phyloP scores from a whole-genome alignment of 2,888 invertebrate genomes.

The Caenorhabditis zanzibari region DNA sequence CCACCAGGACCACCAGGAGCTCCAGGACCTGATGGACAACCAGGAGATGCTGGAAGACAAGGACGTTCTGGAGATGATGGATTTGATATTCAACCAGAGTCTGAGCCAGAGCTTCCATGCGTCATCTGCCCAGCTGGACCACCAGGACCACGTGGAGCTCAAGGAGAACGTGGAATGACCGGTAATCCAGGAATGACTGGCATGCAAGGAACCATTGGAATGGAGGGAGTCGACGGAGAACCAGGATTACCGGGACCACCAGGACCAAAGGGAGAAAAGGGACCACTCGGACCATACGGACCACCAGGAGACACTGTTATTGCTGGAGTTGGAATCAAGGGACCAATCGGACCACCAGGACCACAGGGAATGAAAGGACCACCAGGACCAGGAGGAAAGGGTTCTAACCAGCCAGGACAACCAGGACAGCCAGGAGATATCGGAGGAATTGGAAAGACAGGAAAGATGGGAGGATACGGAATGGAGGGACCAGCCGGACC shows the following conservation, averaged over 20 bases:
- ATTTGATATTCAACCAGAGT: slow-evolving; percentile 81
- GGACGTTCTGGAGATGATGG: slow-evolving; percentile 81
- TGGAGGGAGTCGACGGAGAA: slow-evolving; percentile 77
- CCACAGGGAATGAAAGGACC: slow-evolving; percentile 78
- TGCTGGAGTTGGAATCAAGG: slow-evolving; percentile 81
- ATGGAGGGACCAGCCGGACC: slow-evolving; percentile 79
- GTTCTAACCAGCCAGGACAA: slow-evolving; percentile 72
- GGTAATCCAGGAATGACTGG: slow-evolving; percentile 77
- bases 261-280: slow-evolving; percentile 70
- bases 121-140: slow-evolving; percentile 83
- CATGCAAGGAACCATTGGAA: slow-evolving; percentile 76
- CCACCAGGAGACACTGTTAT: slow-evolving; percentile 77
- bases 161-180: slow-evolving; percentile 82
- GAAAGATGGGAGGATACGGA: slow-evolving; percentile 76
- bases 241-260: slow-evolving; percentile 74
- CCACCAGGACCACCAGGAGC: slow-evolving; percentile 81
- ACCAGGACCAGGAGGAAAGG: slow-evolving; percentile 75
- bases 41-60: slow-evolving; percentile 79
- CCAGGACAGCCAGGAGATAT: slow-evolving; percentile 77
- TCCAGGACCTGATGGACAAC: slow-evolving; percentile 79
- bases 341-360: slow-evolving; percentile 80
- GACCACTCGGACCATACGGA: slow-evolving; percentile 76
- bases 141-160: slow-evolving; percentile 82
- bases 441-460: slow-evolving; percentile 77
- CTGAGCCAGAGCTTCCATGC: slow-evolving; percentile 82